Evolutionary conservation across 2,113 vertebrate species (phyloP), one percentile per base, ranked within the genome.

Genomic region (Salvelinus namaycush): DNA sequence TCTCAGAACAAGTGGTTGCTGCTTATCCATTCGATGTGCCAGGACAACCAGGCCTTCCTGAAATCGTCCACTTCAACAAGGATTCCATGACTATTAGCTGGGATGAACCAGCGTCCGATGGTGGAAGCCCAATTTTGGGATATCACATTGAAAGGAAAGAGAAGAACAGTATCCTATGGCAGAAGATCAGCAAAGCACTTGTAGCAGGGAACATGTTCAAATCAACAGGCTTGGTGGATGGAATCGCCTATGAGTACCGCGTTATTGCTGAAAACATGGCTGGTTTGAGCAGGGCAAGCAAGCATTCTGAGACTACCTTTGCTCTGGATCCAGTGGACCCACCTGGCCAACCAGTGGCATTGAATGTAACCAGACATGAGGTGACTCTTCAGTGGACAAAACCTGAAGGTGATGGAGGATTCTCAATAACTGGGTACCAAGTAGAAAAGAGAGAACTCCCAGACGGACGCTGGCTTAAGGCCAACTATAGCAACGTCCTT

Each of bases 141-240:
- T 99, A 99, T 84, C 96, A 99, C 8, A 22, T 99, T 84, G 97
- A 99, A 88, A 95, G 97, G 80, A 99, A 99, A 94, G 98, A 99
- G 90, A 91, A 94, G 84, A 99, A 97, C 80, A 96, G 96, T 83
- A 99, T 99, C 86, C 90, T 99, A 39, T 99, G 98, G 98, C 96
- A 98, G 86, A 95, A 91, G 76, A 92, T 97, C 81, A 99, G 91
- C 92, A 99, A 97, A 94, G 89, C 91, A 76, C 82, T 96, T 73
- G 91, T 99, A 65, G 91, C 96, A 64, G 98, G 96, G 85, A 99
- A 97, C 79, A 97, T 97, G 81, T 99, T 96, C 89, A 99, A 98
- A 91, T 98, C 97, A 81, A 92, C 92, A 81, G 97, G 97, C 79
- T 95, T 99, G 68, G 94, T 94, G 0, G 97, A 98, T 94, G 96